phyloP scores from a whole-genome alignment of 2,888 invertebrate genomes.

The Perizoma affinitatum region DNA sequence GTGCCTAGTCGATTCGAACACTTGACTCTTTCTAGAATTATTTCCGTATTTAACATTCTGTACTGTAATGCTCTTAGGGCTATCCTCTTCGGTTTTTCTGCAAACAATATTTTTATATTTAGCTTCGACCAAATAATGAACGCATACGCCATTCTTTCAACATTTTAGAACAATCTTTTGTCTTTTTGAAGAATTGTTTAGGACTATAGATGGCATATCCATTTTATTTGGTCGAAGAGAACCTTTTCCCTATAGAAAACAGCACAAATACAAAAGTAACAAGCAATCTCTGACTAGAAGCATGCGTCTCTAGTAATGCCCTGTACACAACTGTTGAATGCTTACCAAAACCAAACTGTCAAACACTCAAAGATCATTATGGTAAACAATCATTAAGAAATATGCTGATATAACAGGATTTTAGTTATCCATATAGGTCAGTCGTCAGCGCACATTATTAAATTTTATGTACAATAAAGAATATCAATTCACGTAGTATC shows the following conservation, averaged over 20 bases:
- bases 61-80: slow-evolving; percentile 74
- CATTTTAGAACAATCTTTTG: background rate
- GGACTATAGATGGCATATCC: background rate
- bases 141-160: background rate
- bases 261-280: slow-evolving; percentile 26
- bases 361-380: background rate
- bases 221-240: slow-evolving; percentile 25
- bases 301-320: slow-evolving; percentile 17
- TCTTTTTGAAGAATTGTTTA: background rate
- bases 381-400: slow-evolving; percentile 8
- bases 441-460: too few species aligned
- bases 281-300: slow-evolving; percentile 22
- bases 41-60: slow-evolving; percentile 75
- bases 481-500: too few species aligned
- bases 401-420: too few species aligned
- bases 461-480: too few species aligned
- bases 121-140: slow-evolving; percentile 22
- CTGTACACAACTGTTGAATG: slow-evolving; percentile 18
- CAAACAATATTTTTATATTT: slow-evolving; percentile 57
- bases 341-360: slow-evolving; percentile 11
- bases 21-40: slow-evolving; percentile 85
- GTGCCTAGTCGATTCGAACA: slow-evolving; percentile 89
- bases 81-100: slow-evolving; percentile 81
- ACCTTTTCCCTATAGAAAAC: slow-evolving; percentile 16
- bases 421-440: too few species aligned